Conservation (phyloP, 1,140 invertebrate genomes). For the Leptinotarsa texana region DNA sequence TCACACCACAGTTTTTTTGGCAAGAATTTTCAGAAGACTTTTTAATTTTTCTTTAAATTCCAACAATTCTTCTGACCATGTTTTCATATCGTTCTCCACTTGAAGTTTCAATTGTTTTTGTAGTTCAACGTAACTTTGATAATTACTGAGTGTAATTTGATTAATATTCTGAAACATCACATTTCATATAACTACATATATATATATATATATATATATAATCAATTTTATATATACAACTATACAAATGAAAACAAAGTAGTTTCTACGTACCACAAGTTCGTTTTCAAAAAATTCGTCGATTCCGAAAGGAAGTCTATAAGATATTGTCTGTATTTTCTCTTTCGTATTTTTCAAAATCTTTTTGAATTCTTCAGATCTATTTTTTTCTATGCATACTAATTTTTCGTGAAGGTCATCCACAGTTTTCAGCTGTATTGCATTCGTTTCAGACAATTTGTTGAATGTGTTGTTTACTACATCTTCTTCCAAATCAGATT, state of each 20-base stretch:
- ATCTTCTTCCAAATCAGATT: background rate
- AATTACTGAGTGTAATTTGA: constrained; percentile 29
- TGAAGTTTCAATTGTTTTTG: constrained; percentile 26
- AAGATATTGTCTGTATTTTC: constrained; percentile 3
- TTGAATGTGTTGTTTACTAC: background rate
- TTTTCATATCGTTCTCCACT: constrained; percentile 23
- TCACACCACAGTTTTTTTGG: constrained; percentile 9
- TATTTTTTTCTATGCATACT: constrained; percentile 20
- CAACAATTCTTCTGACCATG: constrained; percentile 23
- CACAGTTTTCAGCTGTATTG: constrained; percentile 2
- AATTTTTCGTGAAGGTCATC: constrained; percentile 17
- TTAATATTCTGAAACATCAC: constrained; percentile 28
- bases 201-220: background rate
- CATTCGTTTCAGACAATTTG: background rate
- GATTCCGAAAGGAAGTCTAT: constrained; percentile 19
- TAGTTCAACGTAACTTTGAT: constrained; percentile 27
- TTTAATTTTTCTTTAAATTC: constrained; percentile 16
- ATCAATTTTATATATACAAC: background rate
- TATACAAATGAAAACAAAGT: background rate
- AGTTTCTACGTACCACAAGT: constrained; percentile 16
- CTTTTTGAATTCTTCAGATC: constrained; percentile 24
- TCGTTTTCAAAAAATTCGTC: constrained; percentile 29
- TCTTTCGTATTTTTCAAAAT: constrained; percentile 25
- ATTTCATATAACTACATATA: background rate
- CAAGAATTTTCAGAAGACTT: background rate